Evolutionary conservation across 2,888 invertebrate species (phyloP).

Genomic region (Phorcus lineatus): DNA sequence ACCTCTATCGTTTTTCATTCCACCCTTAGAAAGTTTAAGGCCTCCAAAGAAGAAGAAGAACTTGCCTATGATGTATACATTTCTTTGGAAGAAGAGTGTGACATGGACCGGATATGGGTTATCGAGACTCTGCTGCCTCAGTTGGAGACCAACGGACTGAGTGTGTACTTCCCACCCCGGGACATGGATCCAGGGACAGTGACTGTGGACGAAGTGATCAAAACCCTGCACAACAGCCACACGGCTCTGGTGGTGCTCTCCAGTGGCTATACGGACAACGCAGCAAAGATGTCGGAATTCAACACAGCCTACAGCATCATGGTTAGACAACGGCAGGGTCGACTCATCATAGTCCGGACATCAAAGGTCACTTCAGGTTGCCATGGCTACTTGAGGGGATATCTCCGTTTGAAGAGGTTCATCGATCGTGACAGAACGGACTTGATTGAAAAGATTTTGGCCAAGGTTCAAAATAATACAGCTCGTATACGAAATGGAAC

Average conservation of each 20-base stretch:
- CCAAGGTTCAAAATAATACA: no score
- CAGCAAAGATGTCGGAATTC: neutral
- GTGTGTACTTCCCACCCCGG: neutral
- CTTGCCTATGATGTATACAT: neutral
- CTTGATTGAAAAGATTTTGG: no score
- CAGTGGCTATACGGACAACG: neutral
- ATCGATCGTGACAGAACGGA: no score
- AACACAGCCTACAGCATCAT: neutral
- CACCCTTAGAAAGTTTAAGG: no score
- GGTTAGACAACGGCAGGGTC: neutral
- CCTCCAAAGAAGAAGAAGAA: no score
- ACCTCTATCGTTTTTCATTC: no score
- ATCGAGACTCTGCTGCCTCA: neutral
- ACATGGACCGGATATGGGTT: neutral
- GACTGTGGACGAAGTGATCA: neutral
- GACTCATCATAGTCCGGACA: neutral
- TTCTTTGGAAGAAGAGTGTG: neutral
- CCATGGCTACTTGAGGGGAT: neutral
- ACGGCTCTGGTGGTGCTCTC: neutral
- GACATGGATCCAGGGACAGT: neutral
- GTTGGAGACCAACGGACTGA: neutral
- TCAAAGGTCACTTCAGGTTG: neutral
- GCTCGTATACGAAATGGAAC: no score
- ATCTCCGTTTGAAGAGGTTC: neutral
- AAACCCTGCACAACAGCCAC: neutral